Conservation (phyloP, 2,888 invertebrate species). For the Rhyacophila evoluta region DNA sequence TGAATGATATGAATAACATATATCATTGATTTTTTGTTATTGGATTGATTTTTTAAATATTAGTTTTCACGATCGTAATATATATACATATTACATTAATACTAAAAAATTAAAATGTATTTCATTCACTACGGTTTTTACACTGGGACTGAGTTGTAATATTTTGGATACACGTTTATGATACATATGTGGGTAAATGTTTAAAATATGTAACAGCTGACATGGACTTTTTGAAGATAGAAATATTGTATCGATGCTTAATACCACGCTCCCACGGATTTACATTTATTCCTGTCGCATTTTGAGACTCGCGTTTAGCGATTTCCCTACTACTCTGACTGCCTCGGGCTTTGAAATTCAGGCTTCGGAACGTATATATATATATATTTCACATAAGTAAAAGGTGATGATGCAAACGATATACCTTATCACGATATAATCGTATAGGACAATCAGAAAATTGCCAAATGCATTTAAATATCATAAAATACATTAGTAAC, state of each 20-base stretch:
- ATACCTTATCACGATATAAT: background rate
- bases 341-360: background rate
- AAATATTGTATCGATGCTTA: slow-evolving; percentile 37
- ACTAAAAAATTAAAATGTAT: no score
- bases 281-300: slow-evolving; percentile 47
- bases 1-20: no score
- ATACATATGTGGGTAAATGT: no score
- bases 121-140: no score
- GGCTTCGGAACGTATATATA: background rate
- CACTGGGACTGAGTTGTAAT: no score
- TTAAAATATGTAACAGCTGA: no score
- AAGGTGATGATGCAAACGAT: background rate
- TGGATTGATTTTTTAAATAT: no score
- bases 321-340: slow-evolving; percentile 2
- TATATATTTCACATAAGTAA: background rate
- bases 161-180: no score
- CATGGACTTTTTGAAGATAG: background rate
- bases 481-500: no score
- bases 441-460: background rate
- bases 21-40: no score
- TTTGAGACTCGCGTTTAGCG: slow-evolving; percentile 34
- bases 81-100: no score
- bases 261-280: slow-evolving; percentile 47
- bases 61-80: no score
- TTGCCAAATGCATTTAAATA: background rate